These are phyloP conservation scores for Oncorhynchus keta DNA, from an alignment of 2,113 vertebrate genomes.

Conservation along the genomic window DNA sequence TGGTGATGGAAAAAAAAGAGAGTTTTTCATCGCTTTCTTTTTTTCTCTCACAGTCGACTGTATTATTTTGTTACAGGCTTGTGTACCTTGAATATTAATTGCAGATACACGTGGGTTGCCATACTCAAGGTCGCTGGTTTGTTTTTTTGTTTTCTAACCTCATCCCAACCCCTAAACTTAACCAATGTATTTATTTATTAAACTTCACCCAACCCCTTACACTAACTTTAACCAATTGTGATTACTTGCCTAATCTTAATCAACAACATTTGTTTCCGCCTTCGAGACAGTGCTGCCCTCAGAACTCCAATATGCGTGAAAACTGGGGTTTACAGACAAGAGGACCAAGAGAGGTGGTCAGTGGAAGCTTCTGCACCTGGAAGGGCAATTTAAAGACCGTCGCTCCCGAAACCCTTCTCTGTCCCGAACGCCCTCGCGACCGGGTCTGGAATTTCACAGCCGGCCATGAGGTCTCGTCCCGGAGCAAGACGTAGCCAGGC, in stretches of 20 bases:
- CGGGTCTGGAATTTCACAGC: constrained; percentile 72
- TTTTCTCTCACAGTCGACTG: not conserved
- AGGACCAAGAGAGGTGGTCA: constrained; percentile 19
- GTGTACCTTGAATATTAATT: not conserved
- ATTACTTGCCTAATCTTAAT: too few species aligned
- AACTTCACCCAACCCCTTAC: too few species aligned
- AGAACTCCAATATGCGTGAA: too few species aligned
- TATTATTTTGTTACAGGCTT: not conserved
- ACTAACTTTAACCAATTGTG: too few species aligned
- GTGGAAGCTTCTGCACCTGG: constrained; percentile 1
- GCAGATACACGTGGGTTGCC: too few species aligned
- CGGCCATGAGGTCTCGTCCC: constrained; percentile 28
- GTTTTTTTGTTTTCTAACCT: too few species aligned
- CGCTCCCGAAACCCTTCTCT: constrained; percentile 15
- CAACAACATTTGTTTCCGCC: too few species aligned
- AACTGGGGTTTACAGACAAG: too few species aligned
- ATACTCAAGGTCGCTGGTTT: too few species aligned
- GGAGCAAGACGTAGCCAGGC: constrained; percentile 35
- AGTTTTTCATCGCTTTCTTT: not conserved
- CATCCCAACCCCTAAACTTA: too few species aligned
- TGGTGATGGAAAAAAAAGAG: not conserved
- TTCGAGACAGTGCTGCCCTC: too few species aligned
- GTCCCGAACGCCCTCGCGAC: constrained; percentile 55
- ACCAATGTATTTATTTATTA: too few species aligned
- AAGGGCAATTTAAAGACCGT: not conserved